These are phyloP conservation scores for Acleris cristana DNA, from an alignment of 2,888 invertebrate species.

Conservation along the genomic window DNA sequence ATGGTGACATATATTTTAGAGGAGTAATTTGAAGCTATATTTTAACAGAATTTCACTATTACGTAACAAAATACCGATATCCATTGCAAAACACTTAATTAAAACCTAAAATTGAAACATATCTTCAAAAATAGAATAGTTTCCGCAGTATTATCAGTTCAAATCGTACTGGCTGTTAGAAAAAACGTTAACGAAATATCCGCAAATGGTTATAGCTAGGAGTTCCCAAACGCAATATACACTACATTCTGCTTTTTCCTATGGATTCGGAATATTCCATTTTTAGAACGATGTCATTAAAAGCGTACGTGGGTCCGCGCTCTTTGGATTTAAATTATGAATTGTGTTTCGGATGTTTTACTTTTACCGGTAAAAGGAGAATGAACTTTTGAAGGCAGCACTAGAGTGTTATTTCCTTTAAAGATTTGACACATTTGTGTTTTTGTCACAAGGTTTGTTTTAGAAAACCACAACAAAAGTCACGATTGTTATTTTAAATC, in stretches of 20 bases:
- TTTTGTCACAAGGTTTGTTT: too few relatives aligned
- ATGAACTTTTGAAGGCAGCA: not conserved
- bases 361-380: not conserved
- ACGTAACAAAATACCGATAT: too few relatives aligned
- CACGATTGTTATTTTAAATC: too few relatives aligned
- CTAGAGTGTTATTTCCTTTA: not conserved
- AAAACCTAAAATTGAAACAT: too few relatives aligned
- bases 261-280: slow-evolving; percentile 21
- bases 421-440: too few relatives aligned
- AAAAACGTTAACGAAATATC: slow-evolving; percentile 8
- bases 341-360: not conserved
- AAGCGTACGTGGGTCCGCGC: slow-evolving; percentile 12
- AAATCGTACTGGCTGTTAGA: slow-evolving; percentile 18
- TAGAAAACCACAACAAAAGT: too few relatives aligned
- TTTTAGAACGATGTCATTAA: slow-evolving; percentile 26
- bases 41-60: too few relatives aligned
- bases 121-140: too few relatives aligned
- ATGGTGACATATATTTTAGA: too few relatives aligned
- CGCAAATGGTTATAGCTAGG: slow-evolving; percentile 31
- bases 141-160: slow-evolving; percentile 12
- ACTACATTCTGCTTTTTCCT: slow-evolving; percentile 20
- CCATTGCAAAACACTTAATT: too few relatives aligned
- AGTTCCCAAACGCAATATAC: slow-evolving; percentile 15
- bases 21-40: too few relatives aligned
- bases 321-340: not conserved